Percentiles rank a stretch among this genome's conserved stretches.
Evolutionary conservation across 2,113 vertebrate genomes (phyloP).

Genomic region (Brachionichthys hirsutus): DNA sequence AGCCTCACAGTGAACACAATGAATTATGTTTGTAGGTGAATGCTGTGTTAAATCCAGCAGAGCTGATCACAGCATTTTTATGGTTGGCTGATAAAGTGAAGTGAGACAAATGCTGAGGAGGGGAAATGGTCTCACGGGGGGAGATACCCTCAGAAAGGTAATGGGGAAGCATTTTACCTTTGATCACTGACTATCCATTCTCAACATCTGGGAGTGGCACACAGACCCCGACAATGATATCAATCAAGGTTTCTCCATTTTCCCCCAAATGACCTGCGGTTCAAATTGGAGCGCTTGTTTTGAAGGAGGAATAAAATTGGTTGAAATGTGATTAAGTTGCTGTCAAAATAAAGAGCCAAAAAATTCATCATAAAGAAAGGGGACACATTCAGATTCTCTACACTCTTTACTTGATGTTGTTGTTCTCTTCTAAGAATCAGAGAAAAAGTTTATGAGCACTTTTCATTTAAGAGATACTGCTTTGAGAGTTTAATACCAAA

Average conservation of each 20-base stretch:
- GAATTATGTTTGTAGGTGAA: too few species aligned
- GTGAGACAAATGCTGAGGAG: constrained; percentile 36
- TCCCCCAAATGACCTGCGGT: constrained; percentile 14
- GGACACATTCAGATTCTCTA: background rate
- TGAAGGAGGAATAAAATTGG: constrained; percentile 11
- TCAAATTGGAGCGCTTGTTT: constrained; percentile 21
- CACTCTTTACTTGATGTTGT: background rate
- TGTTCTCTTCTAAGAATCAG: background rate
- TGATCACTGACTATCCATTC: constrained; percentile 33
- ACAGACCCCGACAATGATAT: constrained; percentile 22
- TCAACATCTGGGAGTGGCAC: constrained; percentile 36
- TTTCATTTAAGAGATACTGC: too few species aligned
- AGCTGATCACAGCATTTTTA: background rate
- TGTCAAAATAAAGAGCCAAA: background rate
- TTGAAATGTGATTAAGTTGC: constrained; percentile 13
- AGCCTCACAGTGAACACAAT: too few species aligned
- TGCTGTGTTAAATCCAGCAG: background rate
- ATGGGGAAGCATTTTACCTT: constrained; percentile 14
- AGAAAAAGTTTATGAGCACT: background rate
- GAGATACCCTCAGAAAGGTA: constrained; percentile 10
- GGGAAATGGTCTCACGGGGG: constrained; percentile 13
- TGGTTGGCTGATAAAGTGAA: constrained; percentile 10
- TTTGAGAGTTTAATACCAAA: too few species aligned
- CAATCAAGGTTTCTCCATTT: constrained; percentile 35
- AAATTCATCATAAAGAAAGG: background rate